Conservation (phyloP, 2,113 vertebrate genomes). For the Hiodon tergisus region DNA sequence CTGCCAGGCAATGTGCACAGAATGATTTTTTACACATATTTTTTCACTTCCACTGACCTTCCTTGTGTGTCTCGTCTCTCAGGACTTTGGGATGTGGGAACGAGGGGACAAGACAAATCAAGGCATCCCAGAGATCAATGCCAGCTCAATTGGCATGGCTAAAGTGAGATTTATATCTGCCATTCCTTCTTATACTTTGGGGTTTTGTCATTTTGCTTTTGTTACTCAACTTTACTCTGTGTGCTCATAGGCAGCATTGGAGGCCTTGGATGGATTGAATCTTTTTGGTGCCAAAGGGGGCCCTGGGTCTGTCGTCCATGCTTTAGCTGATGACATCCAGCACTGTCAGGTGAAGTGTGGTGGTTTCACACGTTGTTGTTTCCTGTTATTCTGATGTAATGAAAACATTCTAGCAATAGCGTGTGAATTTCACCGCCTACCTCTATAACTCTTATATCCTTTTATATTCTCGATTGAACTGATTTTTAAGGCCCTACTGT, state of each 20-base stretch:
- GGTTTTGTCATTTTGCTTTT: no score
- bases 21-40: neutral
- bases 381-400: no score
- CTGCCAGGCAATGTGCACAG: neutral
- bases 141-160: slow-evolving; percentile 89
- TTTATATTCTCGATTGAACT: no score
- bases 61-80: slow-evolving; percentile 2
- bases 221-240: neutral
- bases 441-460: no score
- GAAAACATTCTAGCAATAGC: no score
- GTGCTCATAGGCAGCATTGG: slow-evolving; percentile 78
- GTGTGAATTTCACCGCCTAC: no score
- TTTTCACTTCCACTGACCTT: neutral
- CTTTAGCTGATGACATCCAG: slow-evolving; percentile 88
- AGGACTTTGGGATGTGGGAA: slow-evolving; percentile 98
- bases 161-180: slow-evolving; percentile 65
- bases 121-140: slow-evolving; percentile 89
- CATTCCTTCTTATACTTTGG: no score
- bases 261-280: slow-evolving; percentile 89
- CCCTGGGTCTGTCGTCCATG: slow-evolving; percentile 84
- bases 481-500: no score
- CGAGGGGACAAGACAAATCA: slow-evolving; percentile 95
- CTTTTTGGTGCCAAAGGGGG: slow-evolving; percentile 93
- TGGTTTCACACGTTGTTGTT: no score
- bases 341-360: slow-evolving; percentile 81